Evolutionary conservation across 2,113 vertebrate species (phyloP), one percentile per base, ranked within the genome.

Genomic region (Odocoileus hemionus): DNA sequence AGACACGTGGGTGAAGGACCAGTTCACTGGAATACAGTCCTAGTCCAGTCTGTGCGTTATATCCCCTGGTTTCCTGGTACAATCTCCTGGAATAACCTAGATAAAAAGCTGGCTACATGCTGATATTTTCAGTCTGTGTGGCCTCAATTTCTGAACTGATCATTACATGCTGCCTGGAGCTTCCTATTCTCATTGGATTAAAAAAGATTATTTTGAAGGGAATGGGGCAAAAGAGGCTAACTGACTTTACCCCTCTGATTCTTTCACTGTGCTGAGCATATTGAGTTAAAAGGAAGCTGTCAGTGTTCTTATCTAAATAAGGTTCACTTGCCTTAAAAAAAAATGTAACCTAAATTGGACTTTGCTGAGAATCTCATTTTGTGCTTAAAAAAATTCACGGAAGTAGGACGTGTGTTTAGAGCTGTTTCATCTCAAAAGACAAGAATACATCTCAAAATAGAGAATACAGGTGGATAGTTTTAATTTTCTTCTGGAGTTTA

Each of bases 81-180:
- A 55, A 1, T 61, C 74, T 95, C 82, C 95, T 94, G 52, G 89
- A 94, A 93, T 96, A 96, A 95, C 97, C 93, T 95, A 96, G 89
- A 97, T 96, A 96, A 91, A 89, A 97, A 91, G 54, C 86, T 95
- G 70, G 67, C 87, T 88, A 8, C 76, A 28, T 52, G 85, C 93
- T 93, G 96, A 33, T 89, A 64, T 93, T 96, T 96, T 85, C 93
- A 93, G 90, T 90, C 91, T 54, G 1, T 43, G 67, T 92, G 98
- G 97, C 97, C 97, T 96, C 85, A 93, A 96, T 98, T 97, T 96
- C 76, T 92, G 70, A 19, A 50, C 74, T 30, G 47, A 87, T 82
- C 94, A 14, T 93, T 84, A 57, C 85, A 26, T 84, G 16, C 74
- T 79, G 78, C 89, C 94, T 93, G 67, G 54, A 96, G 88, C 88